A percentile compares a stretch with the other conserved stretches of the same genome.
phyloP scores from a whole-genome alignment of 2,797 vertebrate genomes.

The Picus viridis region DNA sequence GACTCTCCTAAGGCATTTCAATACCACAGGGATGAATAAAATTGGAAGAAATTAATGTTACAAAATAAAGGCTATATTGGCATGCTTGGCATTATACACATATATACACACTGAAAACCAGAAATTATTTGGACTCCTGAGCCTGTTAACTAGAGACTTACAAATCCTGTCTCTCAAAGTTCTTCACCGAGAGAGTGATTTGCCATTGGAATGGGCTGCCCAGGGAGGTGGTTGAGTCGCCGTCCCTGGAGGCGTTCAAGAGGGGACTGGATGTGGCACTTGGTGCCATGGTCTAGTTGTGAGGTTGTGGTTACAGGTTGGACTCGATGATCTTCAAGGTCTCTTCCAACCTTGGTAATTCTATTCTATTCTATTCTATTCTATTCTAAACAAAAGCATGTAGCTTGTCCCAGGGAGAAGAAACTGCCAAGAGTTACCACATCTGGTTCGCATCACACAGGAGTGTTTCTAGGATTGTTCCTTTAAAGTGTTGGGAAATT shows the following conservation, averaged over 20 bases:
- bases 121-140: background rate
- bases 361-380: no score
- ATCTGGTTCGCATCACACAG: constrained; percentile 24
- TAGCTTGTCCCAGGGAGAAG: background rate
- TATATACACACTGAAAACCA: background rate
- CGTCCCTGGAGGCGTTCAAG: no score
- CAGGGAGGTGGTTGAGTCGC: no score
- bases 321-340: no score
- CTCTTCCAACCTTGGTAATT: no score
- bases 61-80: background rate
- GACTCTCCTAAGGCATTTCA: background rate
- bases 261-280: no score
- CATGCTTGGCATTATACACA: background rate
- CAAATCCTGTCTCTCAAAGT: background rate
- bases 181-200: no score
- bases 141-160: background rate
- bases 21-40: background rate
- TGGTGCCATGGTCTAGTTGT: no score
- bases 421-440: background rate
- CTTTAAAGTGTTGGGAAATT: background rate
- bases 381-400: background rate
- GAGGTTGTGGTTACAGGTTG: no score
- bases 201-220: no score
- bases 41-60: background rate
- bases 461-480: constrained; percentile 1